phyloP scores from a whole-genome alignment of 2,113 vertebrate genomes.

The Sander lucioperca region DNA sequence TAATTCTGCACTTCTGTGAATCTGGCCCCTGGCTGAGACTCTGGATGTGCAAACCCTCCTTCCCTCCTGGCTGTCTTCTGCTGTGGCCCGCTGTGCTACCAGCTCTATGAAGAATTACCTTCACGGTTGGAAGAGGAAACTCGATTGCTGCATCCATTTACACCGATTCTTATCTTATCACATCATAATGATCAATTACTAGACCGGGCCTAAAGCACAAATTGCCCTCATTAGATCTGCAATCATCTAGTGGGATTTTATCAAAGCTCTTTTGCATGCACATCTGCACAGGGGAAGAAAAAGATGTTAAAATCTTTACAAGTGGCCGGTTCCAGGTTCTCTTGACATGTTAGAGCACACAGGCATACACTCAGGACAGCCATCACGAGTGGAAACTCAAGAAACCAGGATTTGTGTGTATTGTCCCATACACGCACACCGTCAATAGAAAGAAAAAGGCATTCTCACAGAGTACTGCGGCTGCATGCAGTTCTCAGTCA shows the following conservation, averaged over 20 bases:
- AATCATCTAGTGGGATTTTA: constrained; percentile 54
- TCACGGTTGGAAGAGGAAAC: constrained; percentile 56
- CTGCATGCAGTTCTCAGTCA: constrained; percentile 66
- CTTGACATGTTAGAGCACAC: constrained; percentile 46
- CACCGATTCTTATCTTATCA: constrained; percentile 66
- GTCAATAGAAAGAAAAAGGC: constrained; percentile 27
- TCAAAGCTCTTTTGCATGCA: constrained; percentile 59
- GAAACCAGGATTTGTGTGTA: constrained; percentile 72
- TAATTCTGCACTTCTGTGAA: background rate
- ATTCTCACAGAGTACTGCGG: constrained; percentile 45
- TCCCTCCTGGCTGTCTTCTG: constrained; percentile 23
- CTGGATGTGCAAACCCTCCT: constrained; percentile 4
- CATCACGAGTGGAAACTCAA: constrained; percentile 43
- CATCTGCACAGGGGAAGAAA: constrained; percentile 21
- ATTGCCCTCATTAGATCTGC: constrained; percentile 65
- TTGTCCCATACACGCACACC: constrained; percentile 54
- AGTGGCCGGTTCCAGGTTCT: constrained; percentile 54
- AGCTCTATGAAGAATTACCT: constrained; percentile 61
- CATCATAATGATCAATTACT: constrained; percentile 62
- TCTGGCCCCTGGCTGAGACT: background rate
- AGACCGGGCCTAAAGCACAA: constrained; percentile 46
- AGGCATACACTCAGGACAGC: constrained; percentile 41
- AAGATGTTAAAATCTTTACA: constrained; percentile 5
- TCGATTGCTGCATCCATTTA: constrained; percentile 58
- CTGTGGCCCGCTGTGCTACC: constrained; percentile 16